phyloP scores from a whole-genome alignment of 2,113 vertebrate genomes.

The Hemiscyllium ocellatum region DNA sequence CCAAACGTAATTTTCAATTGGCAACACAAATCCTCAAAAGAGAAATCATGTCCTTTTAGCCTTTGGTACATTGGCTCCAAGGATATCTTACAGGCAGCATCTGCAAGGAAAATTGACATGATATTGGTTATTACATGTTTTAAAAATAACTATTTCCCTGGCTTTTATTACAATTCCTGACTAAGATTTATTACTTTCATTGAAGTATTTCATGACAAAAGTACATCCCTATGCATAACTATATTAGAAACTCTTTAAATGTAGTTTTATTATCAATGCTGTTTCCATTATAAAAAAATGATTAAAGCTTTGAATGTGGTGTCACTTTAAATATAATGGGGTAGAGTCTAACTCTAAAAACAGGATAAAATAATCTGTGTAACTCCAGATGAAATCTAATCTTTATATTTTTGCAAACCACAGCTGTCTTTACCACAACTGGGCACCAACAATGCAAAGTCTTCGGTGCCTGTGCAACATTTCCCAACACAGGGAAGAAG shows the following conservation, averaged over 20 bases:
- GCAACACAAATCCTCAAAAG: neutral
- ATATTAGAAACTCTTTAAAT: neutral
- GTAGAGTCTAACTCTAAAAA: neutral
- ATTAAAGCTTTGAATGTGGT: neutral
- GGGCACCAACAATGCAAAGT: slow-evolving; percentile 40
- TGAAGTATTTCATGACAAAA: neutral
- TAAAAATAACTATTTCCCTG: neutral
- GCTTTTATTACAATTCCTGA: neutral
- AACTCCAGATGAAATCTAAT: neutral
- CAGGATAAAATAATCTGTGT: neutral
- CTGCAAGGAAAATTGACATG: neutral
- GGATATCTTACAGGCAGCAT: neutral
- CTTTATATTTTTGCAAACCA: slow-evolving; percentile 3
- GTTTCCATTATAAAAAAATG: neutral
- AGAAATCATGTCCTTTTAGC: neutral
- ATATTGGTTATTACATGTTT: neutral
- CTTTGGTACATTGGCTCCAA: neutral
- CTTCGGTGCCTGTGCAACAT: slow-evolving; percentile 53
- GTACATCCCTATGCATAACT: neutral
- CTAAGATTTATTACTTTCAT: neutral
- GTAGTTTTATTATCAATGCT: neutral
- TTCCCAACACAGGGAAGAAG: slow-evolving; percentile 47
- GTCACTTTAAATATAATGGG: neutral
- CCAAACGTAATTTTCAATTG: neutral
- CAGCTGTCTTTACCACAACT: slow-evolving; percentile 42